Evolutionary conservation across 2,797 vertebrate genomes (phyloP).

Genomic region (Orientallactaga sibirica): DNA sequence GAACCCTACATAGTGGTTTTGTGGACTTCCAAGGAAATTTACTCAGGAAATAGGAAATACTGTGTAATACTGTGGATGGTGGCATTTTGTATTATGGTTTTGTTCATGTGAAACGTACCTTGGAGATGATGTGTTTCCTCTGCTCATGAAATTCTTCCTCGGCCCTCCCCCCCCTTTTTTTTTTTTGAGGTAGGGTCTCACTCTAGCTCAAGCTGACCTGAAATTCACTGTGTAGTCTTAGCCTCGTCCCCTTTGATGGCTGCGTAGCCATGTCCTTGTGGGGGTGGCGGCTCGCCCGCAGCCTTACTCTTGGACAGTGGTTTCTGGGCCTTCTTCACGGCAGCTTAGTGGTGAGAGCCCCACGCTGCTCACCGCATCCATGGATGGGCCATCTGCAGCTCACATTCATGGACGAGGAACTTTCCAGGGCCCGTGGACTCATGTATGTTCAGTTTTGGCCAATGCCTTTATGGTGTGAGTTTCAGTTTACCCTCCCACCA

Average conservation of each 20-base stretch:
- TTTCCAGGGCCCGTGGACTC: neutral
- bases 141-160: neutral
- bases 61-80: too few species aligned
- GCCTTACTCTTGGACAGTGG: neutral
- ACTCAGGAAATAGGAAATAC: neutral
- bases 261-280: accelerated
- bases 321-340: too few species aligned
- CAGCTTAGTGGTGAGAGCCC: neutral
- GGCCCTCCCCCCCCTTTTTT: neutral
- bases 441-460: neutral
- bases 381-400: neutral
- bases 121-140: neutral
- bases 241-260: neutral
- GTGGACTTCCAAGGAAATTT: neutral
- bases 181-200: too few species aligned
- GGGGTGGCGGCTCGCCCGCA: neutral
- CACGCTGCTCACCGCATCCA: too few species aligned
- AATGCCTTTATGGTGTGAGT: neutral
- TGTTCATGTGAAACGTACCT: neutral
- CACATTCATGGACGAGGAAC: neutral
- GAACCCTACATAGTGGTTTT: neutral
- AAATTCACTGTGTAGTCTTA: too few species aligned
- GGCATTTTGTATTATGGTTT: neutral
- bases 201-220: too few species aligned
- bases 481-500: neutral